Conservation (phyloP, 1,140 invertebrate species). For the Drosophila tani region DNA sequence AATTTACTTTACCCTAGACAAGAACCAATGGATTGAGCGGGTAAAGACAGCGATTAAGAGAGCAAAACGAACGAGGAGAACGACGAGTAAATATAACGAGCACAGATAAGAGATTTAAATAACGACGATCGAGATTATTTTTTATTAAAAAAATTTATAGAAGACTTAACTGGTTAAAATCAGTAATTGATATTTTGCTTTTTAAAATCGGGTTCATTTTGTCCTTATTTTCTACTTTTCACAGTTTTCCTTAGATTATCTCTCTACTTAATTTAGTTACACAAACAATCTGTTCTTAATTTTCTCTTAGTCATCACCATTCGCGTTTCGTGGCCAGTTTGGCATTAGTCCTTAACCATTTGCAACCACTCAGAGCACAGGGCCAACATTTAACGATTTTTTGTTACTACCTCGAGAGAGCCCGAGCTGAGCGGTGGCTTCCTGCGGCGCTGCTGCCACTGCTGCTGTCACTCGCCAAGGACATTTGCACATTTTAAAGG, state of each 20-base stretch:
- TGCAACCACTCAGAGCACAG: constrained; percentile 24
- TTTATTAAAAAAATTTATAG: no score
- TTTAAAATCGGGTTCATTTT: no score
- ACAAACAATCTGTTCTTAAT: not conserved
- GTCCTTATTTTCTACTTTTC: no score
- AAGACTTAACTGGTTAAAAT: no score
- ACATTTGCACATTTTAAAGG: constrained; percentile 66
- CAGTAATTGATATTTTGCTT: no score
- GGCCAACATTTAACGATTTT: constrained; percentile 69
- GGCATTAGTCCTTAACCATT: constrained; percentile 38
- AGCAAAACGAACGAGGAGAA: no score
- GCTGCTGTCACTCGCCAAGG: constrained; percentile 55
- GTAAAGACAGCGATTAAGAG: no score
- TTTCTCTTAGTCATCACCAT: not conserved
- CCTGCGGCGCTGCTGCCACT: constrained; percentile 36
- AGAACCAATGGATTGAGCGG: no score
- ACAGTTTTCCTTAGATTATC: no score
- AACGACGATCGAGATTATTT: no score
- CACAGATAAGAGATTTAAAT: no score
- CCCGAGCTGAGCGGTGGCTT: constrained; percentile 33
- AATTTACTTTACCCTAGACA: not conserved
- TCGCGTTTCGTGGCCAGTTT: constrained; percentile 6
- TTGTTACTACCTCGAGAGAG: constrained; percentile 29
- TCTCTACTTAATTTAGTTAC: not conserved
- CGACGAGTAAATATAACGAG: no score